These are phyloP conservation scores for Neotragus pygmaeus DNA, from an alignment of 2,113 vertebrate species.

Conservation along the genomic window DNA sequence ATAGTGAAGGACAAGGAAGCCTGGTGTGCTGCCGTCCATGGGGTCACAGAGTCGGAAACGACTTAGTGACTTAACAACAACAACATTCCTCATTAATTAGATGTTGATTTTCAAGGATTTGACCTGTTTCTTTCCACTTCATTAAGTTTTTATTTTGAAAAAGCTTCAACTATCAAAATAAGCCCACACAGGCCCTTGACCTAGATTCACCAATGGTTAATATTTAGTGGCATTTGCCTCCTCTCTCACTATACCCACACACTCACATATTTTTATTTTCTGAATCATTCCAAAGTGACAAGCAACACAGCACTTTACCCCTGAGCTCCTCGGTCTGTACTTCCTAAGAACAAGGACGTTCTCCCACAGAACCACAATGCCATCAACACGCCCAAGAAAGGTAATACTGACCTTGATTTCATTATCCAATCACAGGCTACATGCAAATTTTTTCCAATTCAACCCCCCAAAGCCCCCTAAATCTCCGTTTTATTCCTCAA, in stretches of 20 bases:
- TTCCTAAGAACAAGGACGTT: background rate
- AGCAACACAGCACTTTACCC: background rate
- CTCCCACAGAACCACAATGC: background rate
- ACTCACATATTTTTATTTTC: background rate
- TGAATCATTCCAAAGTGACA: background rate
- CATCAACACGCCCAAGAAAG: background rate
- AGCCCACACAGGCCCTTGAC: background rate
- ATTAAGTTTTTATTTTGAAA: slow-evolving; percentile 14
- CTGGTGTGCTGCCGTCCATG: background rate
- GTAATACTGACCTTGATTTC: background rate
- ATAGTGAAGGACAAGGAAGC: background rate
- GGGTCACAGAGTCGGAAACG: accelerated
- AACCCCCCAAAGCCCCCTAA: background rate
- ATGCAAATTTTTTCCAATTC: background rate
- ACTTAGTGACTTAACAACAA: background rate
- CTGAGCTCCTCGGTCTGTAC: background rate
- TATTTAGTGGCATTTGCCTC: background rate
- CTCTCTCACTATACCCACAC: background rate
- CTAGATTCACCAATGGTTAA: background rate
- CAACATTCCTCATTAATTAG: background rate
- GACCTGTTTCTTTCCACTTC: background rate
- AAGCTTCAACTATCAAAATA: background rate
- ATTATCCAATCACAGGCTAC: background rate
- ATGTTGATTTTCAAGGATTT: background rate
- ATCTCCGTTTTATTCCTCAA: background rate